phyloP scores from a whole-genome alignment of 2,797 vertebrate species.

The Chloroceryle inda region DNA sequence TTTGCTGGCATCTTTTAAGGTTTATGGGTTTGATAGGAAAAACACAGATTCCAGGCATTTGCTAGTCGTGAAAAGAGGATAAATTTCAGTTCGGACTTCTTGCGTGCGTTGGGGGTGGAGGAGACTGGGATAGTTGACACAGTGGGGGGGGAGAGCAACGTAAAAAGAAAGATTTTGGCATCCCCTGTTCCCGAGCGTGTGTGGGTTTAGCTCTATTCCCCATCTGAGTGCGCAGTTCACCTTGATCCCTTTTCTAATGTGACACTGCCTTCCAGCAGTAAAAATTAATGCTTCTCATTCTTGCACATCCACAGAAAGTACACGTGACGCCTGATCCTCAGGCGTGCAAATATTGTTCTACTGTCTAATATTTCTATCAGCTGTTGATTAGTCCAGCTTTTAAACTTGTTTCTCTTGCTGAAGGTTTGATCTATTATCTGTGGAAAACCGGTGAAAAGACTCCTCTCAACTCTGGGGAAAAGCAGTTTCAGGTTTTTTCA shows the following conservation, averaged over 20 bases:
- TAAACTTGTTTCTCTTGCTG: neutral
- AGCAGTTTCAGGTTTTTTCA: neutral
- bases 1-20: neutral
- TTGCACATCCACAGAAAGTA: fast-evolving
- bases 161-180: neutral
- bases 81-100: neutral
- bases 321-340: neutral
- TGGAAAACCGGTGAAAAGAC: neutral
- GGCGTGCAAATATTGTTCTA: neutral
- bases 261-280: neutral
- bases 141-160: neutral
- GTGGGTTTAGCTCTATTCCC: neutral
- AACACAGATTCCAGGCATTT: neutral
- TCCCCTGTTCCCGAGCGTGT: fast-evolving
- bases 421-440: neutral
- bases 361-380: neutral
- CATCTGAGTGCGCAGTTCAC: neutral
- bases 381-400: neutral
- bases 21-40: conserved; percentile 15
- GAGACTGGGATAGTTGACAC: fast-evolving
- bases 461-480: neutral
- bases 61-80: neutral
- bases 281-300: neutral
- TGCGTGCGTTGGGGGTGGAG: too few species aligned
- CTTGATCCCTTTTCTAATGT: neutral